Evolutionary conservation across 2,888 invertebrate species (phyloP), one percentile per base, ranked within the genome.

Genomic region (Papilio gigon): DNA sequence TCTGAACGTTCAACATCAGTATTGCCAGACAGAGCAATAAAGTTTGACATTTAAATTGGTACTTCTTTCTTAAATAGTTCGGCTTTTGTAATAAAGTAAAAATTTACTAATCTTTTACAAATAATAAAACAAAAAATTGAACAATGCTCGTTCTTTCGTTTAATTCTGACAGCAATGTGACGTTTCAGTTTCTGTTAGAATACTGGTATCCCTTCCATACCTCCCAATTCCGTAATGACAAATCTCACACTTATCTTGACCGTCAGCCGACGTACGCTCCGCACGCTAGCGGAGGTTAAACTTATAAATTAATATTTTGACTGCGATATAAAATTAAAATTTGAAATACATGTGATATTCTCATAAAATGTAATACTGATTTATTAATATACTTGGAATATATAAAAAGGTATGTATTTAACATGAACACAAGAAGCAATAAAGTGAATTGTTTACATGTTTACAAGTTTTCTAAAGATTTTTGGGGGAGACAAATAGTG

Each of bases 371-470:
- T 56, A 42, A 60, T 53, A 33, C 35, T 56, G 33, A 25, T 65
- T 56, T 35, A 60, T 33, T 22, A 6, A 20, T 35, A 42, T 47
- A 61, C 4, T 37, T 42, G 47, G 35, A 58, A 62, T 30, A 20
- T 42, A 66, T 68, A 47, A 67, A 70, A 66, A 75, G 74, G 76
- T 76, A 74, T 66, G 70, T 72, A 70, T 71, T 72, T 68, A 60
- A 66, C 64, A n/a, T 65, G 70, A 40, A 71, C 47, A 62, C 30
- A 56, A 56, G 27, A 56, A 56, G 53, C 53, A 61, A 11, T 53
- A 60, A 70, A 68, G 65, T 66, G 37, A 68, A 67, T 71, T 76
- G 71, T 75, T 74, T 72, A 68, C 67, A 72, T 74, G 70, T 75
- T 74, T 76, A 72, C 71, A 73, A 72, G 63, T 75, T 72, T 71